A percentile compares a stretch with the other conserved stretches of the same genome.
phyloP scores from a whole-genome alignment of 1,140 invertebrate genomes.

The Tetramorium alpestre region DNA sequence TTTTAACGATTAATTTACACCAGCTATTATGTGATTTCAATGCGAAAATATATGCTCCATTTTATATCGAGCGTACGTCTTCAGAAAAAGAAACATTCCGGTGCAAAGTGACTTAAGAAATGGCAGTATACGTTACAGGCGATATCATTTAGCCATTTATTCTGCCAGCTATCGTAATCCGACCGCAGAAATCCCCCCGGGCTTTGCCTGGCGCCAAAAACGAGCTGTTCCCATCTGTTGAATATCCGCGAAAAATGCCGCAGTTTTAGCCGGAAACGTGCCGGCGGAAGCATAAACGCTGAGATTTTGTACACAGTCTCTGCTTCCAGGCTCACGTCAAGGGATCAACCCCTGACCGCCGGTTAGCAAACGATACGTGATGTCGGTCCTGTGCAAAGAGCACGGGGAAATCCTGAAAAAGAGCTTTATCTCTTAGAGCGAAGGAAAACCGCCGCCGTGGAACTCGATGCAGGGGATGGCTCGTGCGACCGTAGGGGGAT shows the following conservation, averaged over 20 bases:
- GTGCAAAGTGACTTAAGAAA: conserved; percentile 35
- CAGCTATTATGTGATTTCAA: not conserved
- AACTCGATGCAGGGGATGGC: not conserved
- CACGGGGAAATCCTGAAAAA: conserved; percentile 54
- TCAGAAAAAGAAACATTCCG: not conserved
- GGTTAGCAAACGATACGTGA: conserved; percentile 65
- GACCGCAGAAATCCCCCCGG: conserved; percentile 39
- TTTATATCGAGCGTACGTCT: not conserved
- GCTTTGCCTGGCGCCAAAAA: conserved; percentile 48
- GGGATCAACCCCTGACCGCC: conserved; percentile 60
- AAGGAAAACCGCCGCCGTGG: conserved; percentile 1
- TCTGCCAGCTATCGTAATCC: conserved; percentile 52
- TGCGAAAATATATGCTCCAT: not conserved
- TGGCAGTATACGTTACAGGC: conserved; percentile 19
- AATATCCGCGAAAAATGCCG: conserved; percentile 57
- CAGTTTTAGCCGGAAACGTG: conserved; percentile 53
- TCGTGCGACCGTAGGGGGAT: not conserved
- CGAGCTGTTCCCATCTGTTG: conserved; percentile 57
- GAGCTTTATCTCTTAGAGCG: conserved; percentile 48
- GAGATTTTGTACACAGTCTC: conserved; percentile 51
- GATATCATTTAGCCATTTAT: conserved; percentile 59
- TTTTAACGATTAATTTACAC: conserved; percentile 18
- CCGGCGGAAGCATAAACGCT: conserved; percentile 51
- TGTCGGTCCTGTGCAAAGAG: conserved; percentile 56
- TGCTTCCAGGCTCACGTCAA: conserved; percentile 29